These are phyloP conservation scores for Lochmaea capreae DNA, from an alignment of 2,888 invertebrate species.

Conservation along the genomic window DNA sequence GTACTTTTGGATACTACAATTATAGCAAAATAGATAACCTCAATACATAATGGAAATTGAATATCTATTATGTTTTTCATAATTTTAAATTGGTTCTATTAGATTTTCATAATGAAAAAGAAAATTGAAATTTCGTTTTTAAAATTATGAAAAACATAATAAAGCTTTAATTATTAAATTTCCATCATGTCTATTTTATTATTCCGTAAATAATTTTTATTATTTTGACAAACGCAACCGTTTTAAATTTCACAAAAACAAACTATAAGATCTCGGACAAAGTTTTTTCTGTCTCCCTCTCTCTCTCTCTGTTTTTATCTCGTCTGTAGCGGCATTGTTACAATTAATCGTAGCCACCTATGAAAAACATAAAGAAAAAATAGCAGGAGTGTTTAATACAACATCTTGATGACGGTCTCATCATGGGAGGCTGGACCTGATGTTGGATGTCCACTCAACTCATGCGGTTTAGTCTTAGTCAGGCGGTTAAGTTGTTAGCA, in stretches of 20 bases:
- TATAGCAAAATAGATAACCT: too few relatives aligned
- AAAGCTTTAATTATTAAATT: too few relatives aligned
- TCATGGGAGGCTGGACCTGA: conserved; percentile 45
- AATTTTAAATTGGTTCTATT: too few relatives aligned
- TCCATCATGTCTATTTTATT: too few relatives aligned
- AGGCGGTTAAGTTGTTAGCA: conserved; percentile 44
- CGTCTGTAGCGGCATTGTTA: conserved; percentile 18
- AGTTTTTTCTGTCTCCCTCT: conserved; percentile 14
- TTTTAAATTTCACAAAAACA: conserved; percentile 17
- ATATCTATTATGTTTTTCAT: too few relatives aligned
- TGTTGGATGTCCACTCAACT: conserved; percentile 42
- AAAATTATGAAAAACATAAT: too few relatives aligned
- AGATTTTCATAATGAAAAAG: too few relatives aligned
- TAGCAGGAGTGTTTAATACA: conserved; percentile 45
- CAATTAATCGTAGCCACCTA: conserved; percentile 38
- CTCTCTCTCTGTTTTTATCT: not conserved
- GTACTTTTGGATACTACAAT: too few relatives aligned
- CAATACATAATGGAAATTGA: too few relatives aligned
- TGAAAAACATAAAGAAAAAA: conserved; percentile 44
- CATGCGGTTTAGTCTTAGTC: conserved; percentile 44
- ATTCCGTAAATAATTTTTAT: too few relatives aligned
- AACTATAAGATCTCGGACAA: conserved; percentile 3
- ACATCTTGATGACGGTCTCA: conserved; percentile 45
- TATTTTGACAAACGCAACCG: not conserved
- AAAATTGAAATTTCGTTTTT: too few relatives aligned